These are phyloP conservation scores for Trichacis sp. DNA, from an alignment of 2,888 invertebrate genomes.

Conservation along the genomic window DNA sequence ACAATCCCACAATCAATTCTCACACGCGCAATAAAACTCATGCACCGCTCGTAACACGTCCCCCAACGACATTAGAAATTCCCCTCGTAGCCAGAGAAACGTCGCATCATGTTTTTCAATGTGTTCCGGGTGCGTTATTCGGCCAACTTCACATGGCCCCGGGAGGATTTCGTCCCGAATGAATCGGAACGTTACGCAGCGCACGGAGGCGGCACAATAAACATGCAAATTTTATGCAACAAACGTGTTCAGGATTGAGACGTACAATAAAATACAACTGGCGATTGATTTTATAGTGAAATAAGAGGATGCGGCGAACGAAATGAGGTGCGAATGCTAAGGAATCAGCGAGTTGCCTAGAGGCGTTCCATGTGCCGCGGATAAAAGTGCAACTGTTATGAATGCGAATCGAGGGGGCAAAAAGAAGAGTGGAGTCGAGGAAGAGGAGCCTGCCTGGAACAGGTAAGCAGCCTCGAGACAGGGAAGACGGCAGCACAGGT, in stretches of 20 bases:
- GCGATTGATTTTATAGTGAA: constrained; percentile 16
- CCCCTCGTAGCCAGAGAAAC: neutral
- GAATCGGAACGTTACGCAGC: neutral
- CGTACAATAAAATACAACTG: constrained; percentile 3
- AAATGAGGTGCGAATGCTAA: constrained; percentile 44
- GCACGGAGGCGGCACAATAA: neutral
- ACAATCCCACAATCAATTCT: no score
- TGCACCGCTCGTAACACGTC: no score
- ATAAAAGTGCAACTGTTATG: constrained; percentile 49
- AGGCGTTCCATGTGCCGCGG: constrained; percentile 30
- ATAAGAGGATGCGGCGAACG: constrained; percentile 33
- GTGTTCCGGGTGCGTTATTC: no score
- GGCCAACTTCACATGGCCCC: no score
- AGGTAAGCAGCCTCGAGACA: constrained; percentile 49
- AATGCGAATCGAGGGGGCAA: constrained; percentile 39
- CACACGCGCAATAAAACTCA: no score
- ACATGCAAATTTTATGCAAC: constrained; percentile 3
- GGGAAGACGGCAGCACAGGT: constrained; percentile 62
- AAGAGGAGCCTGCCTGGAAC: constrained; percentile 34
- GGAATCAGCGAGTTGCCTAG: constrained; percentile 37
- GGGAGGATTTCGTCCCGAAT: no score
- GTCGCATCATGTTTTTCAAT: no score
- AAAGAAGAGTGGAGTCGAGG: constrained; percentile 11
- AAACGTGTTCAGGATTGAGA: constrained; percentile 7
- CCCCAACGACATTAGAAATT: no score